These are phyloP conservation scores for Dinoponera quadriceps DNA, from an alignment of 1,140 invertebrate genomes.

Conservation along the genomic window DNA sequence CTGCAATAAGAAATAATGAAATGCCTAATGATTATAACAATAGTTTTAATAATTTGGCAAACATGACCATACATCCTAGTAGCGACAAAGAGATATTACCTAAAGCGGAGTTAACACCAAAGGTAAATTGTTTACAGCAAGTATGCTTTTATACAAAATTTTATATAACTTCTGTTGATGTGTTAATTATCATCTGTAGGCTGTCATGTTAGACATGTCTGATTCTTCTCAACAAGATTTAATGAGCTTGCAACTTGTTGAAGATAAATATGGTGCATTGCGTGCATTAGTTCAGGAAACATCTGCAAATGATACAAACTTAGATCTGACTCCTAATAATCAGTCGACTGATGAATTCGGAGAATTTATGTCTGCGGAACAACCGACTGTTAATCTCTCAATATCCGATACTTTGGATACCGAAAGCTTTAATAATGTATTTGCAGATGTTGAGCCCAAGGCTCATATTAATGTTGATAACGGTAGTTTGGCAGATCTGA, in stretches of 20 bases:
- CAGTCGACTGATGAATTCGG: slow-evolving; percentile 86
- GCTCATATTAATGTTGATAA: slow-evolving; percentile 66
- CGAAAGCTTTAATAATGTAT: slow-evolving; percentile 78
- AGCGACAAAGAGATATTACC: slow-evolving; percentile 56
- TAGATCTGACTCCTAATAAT: slow-evolving; percentile 66
- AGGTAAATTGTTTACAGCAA: slow-evolving; percentile 55
- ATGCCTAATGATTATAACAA: slow-evolving; percentile 68
- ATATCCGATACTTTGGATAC: slow-evolving; percentile 64
- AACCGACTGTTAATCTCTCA: slow-evolving; percentile 61
- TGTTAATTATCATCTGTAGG: slow-evolving; percentile 50
- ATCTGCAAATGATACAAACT: slow-evolving; percentile 49
- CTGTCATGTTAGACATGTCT: slow-evolving; percentile 59
- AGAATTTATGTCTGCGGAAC: slow-evolving; percentile 86
- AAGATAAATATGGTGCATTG: slow-evolving; percentile 86
- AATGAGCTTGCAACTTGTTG: slow-evolving; percentile 82
- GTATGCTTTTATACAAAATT: background rate
- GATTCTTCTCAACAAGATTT: slow-evolving; percentile 78
- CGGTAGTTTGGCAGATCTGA: slow-evolving; percentile 70
- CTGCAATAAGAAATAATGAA: slow-evolving; percentile 81
- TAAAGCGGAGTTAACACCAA: slow-evolving; percentile 58
- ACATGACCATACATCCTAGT: slow-evolving; percentile 45
- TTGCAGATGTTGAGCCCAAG: slow-evolving; percentile 81
- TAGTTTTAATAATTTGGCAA: slow-evolving; percentile 56
- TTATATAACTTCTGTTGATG: slow-evolving; percentile 22
- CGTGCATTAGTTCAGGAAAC: slow-evolving; percentile 82